Conservation (phyloP, 2,797 vertebrate genomes). For the Cebuella pygmaea region DNA sequence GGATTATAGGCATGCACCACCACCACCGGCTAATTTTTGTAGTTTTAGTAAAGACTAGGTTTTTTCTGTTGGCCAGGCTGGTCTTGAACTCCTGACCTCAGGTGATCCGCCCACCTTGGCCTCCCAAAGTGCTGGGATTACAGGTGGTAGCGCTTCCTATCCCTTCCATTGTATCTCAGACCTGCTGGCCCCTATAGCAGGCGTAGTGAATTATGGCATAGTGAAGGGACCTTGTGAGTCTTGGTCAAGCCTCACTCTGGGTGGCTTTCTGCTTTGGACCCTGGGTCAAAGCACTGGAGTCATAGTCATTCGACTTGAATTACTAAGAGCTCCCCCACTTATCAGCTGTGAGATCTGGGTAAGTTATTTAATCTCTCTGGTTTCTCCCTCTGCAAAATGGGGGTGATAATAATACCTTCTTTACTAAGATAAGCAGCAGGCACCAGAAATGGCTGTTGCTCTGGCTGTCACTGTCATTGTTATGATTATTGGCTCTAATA, state of each 20-base stretch:
- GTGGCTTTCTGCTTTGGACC: too few relatives aligned
- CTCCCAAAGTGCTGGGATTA: background rate
- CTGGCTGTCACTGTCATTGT: background rate
- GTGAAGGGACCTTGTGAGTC: background rate
- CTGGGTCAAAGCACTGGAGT: background rate
- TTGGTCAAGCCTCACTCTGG: background rate
- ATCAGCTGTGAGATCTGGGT: background rate
- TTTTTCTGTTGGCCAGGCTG: background rate
- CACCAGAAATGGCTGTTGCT: background rate
- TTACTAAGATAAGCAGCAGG: accelerated
- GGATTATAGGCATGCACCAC: too few relatives aligned
- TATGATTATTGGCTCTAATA: background rate
- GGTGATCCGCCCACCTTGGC: background rate
- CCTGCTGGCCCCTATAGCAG: background rate
- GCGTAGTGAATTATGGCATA: background rate
- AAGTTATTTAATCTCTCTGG: background rate
- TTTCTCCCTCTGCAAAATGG: background rate
- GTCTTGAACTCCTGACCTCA: background rate
- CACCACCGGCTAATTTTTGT: too few relatives aligned
- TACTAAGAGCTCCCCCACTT: background rate
- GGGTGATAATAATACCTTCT: too few relatives aligned
- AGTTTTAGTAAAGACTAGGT: background rate
- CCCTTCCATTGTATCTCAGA: background rate
- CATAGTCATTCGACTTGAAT: accelerated
- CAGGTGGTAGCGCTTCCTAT: background rate